Base-by-base conservation (phyloP, 2,797 vertebrate genomes). In the Australoheros facetus region DNA sequence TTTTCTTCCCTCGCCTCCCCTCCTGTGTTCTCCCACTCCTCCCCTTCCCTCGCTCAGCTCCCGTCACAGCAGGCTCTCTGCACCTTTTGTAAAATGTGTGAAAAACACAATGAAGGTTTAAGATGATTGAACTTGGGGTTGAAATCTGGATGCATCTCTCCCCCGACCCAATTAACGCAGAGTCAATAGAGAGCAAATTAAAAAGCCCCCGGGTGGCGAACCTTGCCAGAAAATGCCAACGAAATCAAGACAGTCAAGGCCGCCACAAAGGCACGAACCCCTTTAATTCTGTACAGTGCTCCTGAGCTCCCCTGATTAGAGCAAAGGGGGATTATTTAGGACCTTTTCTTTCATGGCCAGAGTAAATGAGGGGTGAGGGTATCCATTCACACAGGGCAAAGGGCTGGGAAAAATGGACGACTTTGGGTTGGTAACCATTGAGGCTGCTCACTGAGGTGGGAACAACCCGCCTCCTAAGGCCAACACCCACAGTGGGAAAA, bases 161-260 rank as follows among this genome's bases (percentile, higher is more conserved):
- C 82, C 84, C 84, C 91, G 87, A 94, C 92, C 95, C 95, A 96
- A 96, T 96, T 96, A 96, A 95, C 90, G 73, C 73, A 13, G 84
- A 96, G 94, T 96, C 95, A 96, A 95, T 95, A 91, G 95, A 91
- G 89, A 94, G 91, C 94, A 94, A 95, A 96, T 96, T 93, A 96
- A 95, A 96, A 95, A 94, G 88, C 89, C 93, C 92, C 79, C 39
- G 78, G 91, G 94, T 89, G 89, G 88, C 62, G 78, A 91, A 90
- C 81, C 85, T 81, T 73, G 88, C 92, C 91, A 95, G 90, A 93
- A 92, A 92, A 93, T 80, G 90, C 90, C 88, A 91, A 89, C 58
- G 58, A 84, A 93, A 95, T 95, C 88, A 91, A 94, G 93, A 91
- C 77, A 72, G 93, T 93, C 89, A 93, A 93, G 92, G 85, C 87